Evolutionary conservation across 1,140 invertebrate genomes (phyloP).

Genomic region (Drosophila sproati): DNA sequence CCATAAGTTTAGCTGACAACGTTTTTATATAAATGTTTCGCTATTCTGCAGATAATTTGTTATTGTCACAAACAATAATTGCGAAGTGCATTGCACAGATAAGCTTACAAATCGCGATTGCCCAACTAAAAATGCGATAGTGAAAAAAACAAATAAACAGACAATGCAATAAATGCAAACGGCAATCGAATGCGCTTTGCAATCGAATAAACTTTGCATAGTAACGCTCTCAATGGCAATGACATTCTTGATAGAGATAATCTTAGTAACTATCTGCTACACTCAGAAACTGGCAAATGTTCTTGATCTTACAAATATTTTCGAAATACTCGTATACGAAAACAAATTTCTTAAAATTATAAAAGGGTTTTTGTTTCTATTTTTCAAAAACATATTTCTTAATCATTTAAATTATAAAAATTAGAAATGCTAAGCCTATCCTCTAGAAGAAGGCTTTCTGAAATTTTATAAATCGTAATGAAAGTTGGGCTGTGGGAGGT

Average conservation of each 20-base stretch:
- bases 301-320: no score
- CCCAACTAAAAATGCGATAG: constrained; percentile 1
- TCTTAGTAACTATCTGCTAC: background rate
- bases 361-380: no score
- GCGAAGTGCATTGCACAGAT: constrained; percentile 6
- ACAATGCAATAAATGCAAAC: constrained; percentile 16
- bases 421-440: no score
- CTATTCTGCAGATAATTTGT: constrained; percentile 29
- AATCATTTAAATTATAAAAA: no score
- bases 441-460: no score
- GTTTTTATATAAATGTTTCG: constrained; percentile 20
- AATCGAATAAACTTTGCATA: background rate
- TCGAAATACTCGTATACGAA: no score
- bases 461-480: no score
- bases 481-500: no score
- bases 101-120: constrained; percentile 25
- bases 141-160: constrained; percentile 24
- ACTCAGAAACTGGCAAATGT: no score
- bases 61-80: constrained; percentile 46
- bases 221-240: constrained; percentile 1
- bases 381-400: no score
- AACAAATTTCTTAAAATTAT: no score
- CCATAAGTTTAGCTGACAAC: constrained; percentile 7
- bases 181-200: constrained; percentile 12
- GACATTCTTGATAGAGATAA: background rate